These are phyloP conservation scores for Mercenaria mercenaria DNA, from an alignment of 1,140 invertebrate genomes.

Conservation along the genomic window DNA sequence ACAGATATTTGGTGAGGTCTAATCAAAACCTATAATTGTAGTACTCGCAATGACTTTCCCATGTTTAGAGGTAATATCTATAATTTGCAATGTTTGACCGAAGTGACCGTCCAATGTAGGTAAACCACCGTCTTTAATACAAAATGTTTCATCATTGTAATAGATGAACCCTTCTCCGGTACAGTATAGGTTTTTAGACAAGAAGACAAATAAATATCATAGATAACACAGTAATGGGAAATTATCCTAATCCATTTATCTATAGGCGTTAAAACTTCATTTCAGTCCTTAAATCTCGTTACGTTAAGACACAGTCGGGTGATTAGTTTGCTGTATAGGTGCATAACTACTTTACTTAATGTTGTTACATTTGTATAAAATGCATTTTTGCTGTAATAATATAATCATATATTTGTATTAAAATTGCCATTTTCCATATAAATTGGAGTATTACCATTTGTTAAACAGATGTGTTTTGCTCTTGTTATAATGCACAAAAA, in stretches of 20 bases:
- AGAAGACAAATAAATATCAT: no score
- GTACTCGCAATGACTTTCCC: no score
- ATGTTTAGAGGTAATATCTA: no score
- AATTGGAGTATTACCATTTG: constrained; percentile 7
- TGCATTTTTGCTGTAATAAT: neutral
- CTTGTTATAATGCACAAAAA: neutral
- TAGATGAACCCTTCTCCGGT: no score
- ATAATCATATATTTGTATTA: constrained; percentile 3
- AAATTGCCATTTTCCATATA: constrained; percentile 7
- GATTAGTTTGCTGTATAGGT: neutral
- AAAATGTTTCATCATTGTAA: no score
- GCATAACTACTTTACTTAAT: neutral
- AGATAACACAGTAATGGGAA: no score
- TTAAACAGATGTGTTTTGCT: neutral
- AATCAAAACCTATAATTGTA: no score
- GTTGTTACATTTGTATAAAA: neutral
- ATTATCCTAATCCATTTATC: neutral
- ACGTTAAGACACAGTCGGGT: neutral
- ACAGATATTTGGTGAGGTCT: no score
- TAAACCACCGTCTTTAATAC: no score
- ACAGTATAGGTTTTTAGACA: no score
- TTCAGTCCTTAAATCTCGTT: neutral
- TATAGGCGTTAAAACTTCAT: neutral
- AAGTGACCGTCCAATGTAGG: no score
- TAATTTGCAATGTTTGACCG: no score